Evolutionary conservation across 2,797 vertebrate species (phyloP).

Genomic region (Gephyroberyx darwinii): DNA sequence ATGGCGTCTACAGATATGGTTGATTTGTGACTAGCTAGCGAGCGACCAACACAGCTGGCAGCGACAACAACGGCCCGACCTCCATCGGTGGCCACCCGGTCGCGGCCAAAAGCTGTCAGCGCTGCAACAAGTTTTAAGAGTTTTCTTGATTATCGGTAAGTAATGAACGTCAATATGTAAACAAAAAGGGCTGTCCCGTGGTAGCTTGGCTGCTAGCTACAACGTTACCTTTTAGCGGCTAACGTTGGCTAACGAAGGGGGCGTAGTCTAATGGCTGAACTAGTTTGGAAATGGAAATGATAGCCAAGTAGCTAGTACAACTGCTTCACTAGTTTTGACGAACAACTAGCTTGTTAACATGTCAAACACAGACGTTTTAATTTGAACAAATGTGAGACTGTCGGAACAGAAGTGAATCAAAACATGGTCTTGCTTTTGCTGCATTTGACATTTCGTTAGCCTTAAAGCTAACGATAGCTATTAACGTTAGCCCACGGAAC

Average conservation of each 20-base stretch:
- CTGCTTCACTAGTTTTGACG: not conserved
- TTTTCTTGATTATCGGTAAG: slow-evolving; percentile 62
- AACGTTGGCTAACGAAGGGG: slow-evolving; percentile 70
- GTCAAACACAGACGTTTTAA: not conserved
- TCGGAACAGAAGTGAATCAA: not conserved
- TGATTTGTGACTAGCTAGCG: slow-evolving; percentile 75
- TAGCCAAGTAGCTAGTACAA: slow-evolving; percentile 20
- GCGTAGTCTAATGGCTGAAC: slow-evolving; percentile 73
- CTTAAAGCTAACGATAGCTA: slow-evolving; percentile 53
- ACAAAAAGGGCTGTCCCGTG: slow-evolving; percentile 56
- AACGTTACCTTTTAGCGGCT: slow-evolving; percentile 41
- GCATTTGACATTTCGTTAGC: slow-evolving; percentile 53
- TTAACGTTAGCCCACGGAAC: slow-evolving; percentile 21
- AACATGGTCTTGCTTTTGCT: slow-evolving; percentile 41
- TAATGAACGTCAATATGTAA: slow-evolving; percentile 64
- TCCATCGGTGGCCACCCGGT: slow-evolving; percentile 56
- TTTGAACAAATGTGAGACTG: rapidly evolving
- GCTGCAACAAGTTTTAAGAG: slow-evolving; percentile 57
- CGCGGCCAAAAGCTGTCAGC: slow-evolving; percentile 64
- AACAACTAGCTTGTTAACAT: rapidly evolving
- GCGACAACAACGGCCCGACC: slow-evolving; percentile 67
- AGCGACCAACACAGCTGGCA: slow-evolving; percentile 62
- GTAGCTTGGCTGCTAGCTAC: slow-evolving; percentile 50
- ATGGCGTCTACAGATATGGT: slow-evolving; percentile 92
- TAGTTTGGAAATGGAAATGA: slow-evolving; percentile 59